Conservation (phyloP, 2,888 invertebrate species). For the Aporophyla nigra region DNA sequence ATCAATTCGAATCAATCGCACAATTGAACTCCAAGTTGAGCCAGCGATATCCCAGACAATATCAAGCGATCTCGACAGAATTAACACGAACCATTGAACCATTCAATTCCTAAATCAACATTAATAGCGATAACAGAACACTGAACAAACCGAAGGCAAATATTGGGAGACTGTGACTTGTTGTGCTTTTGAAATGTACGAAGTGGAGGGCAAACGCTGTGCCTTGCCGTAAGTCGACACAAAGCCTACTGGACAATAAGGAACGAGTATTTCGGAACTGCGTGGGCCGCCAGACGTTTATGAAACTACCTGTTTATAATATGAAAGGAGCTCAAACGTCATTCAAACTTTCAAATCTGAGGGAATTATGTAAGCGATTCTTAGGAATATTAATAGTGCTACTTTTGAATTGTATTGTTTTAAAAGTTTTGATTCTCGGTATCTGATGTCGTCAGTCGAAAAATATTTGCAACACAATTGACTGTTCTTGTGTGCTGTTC, state of each 20-base stretch:
- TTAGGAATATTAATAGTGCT: constrained; percentile 21
- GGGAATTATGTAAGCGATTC: constrained; percentile 48
- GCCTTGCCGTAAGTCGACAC: constrained; percentile 74
- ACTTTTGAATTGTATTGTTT: constrained; percentile 20
- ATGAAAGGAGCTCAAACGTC: constrained; percentile 60
- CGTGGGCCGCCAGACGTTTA: constrained; percentile 83
- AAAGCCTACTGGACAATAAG: constrained; percentile 79
- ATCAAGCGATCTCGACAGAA: constrained; percentile 52
- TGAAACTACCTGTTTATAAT: constrained; percentile 71
- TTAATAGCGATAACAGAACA: constrained; percentile 60
- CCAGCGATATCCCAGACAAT: constrained; percentile 45
- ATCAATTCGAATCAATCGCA: constrained; percentile 49
- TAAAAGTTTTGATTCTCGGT: constrained; percentile 2
- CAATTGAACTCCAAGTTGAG: constrained; percentile 49
- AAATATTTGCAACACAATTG: constrained; percentile 16
- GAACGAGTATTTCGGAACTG: constrained; percentile 69
- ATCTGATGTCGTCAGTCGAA: constrained; percentile 2
- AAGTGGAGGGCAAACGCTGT: constrained; percentile 57
- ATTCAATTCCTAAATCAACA: constrained; percentile 66
- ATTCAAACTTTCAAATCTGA: constrained; percentile 53
- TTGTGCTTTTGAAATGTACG: constrained; percentile 68
- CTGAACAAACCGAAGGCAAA: constrained; percentile 59
- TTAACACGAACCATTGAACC: constrained; percentile 56
- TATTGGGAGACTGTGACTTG: constrained; percentile 59
- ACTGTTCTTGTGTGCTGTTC: constrained; percentile 17